These are phyloP conservation scores for Dolichotis patagonum DNA, from an alignment of 2,113 vertebrate genomes.

Conservation along the genomic window DNA sequence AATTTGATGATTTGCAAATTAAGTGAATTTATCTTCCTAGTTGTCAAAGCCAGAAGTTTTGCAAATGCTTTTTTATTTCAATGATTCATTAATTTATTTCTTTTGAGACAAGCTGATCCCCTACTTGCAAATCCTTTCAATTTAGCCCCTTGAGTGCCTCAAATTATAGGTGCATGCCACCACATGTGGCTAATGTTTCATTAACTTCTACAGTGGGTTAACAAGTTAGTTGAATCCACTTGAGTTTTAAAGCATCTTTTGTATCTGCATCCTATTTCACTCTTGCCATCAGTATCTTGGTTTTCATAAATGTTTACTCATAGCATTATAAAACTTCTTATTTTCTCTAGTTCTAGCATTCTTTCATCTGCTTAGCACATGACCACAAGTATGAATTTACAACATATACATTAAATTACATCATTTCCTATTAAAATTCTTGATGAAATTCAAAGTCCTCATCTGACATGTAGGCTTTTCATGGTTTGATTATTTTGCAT, in stretches of 20 bases:
- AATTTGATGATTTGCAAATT: background rate
- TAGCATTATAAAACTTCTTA: background rate
- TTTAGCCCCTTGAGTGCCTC: background rate
- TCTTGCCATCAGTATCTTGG: background rate
- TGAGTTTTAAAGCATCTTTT: background rate
- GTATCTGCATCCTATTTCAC: background rate
- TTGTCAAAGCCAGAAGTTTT: background rate
- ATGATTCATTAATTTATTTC: background rate
- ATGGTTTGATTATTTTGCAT: background rate
- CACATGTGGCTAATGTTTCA: background rate
- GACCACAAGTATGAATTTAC: background rate
- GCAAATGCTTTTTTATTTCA: background rate
- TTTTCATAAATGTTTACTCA: background rate
- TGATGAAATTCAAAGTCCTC: slow-evolving; percentile 17
- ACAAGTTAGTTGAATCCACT: background rate
- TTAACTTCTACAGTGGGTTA: background rate
- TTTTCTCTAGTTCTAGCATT: background rate
- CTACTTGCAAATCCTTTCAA: background rate
- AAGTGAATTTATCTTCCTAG: background rate
- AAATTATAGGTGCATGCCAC: background rate
- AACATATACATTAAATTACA: background rate
- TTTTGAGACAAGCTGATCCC: background rate
- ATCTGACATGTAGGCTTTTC: background rate
- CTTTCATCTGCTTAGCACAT: background rate
- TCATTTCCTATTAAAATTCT: background rate